Evolutionary conservation across 2,888 invertebrate genomes (phyloP).

Genomic region (Lasiommata megera): DNA sequence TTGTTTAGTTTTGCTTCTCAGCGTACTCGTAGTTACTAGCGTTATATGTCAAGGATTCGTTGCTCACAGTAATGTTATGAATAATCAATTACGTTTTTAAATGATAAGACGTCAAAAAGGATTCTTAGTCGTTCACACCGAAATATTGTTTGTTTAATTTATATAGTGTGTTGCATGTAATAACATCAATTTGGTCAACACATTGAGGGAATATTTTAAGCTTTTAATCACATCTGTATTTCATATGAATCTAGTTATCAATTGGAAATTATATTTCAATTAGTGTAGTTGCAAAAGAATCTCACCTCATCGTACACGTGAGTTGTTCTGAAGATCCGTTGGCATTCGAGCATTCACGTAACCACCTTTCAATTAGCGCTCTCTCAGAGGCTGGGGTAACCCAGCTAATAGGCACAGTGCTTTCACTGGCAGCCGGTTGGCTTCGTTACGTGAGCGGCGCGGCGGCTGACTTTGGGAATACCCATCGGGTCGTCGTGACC

Average conservation of each 20-base stretch:
- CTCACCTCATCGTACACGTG: conserved; percentile 6
- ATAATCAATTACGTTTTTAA: too few species aligned
- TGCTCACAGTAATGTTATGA: neutral
- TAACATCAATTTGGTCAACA: too few species aligned
- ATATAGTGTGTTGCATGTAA: too few species aligned
- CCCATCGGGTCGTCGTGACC: conserved; percentile 44
- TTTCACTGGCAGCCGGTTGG: conserved; percentile 54
- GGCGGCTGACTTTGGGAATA: conserved; percentile 53
- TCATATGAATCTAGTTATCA: too few species aligned
- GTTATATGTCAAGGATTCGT: conserved; percentile 1
- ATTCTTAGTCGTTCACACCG: too few species aligned
- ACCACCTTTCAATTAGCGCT: conserved; percentile 39
- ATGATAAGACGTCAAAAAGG: too few species aligned
- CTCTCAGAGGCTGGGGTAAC: conserved; percentile 47
- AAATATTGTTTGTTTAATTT: too few species aligned
- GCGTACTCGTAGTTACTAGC: neutral
- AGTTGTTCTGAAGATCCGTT: conserved; percentile 12
- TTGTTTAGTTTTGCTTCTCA: neutral
- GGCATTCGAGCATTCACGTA: conserved; percentile 31
- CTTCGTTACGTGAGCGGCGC: conserved; percentile 45
- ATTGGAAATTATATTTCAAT: neutral
- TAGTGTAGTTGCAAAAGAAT: neutral
- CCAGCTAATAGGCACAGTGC: conserved; percentile 43
- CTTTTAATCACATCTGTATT: too few species aligned
- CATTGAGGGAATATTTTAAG: too few species aligned